These are phyloP conservation scores for Sylvia borin DNA, from an alignment of 2,797 vertebrate species.

Conservation along the genomic window DNA sequence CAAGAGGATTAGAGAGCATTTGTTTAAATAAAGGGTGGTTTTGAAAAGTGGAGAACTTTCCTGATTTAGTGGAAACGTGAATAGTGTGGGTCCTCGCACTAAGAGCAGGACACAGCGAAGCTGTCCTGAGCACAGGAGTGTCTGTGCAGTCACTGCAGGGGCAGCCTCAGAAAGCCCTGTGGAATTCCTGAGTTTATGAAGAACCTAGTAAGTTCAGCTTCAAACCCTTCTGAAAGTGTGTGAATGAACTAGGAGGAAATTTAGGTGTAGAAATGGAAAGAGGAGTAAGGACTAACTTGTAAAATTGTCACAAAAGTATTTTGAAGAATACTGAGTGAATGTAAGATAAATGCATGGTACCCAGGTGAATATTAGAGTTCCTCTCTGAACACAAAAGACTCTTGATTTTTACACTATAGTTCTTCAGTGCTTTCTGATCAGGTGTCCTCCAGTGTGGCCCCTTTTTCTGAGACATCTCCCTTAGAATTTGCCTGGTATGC, in stretches of 20 bases:
- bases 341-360: neutral
- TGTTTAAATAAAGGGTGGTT: slow-evolving; percentile 7
- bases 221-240: neutral
- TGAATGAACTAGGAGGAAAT: neutral
- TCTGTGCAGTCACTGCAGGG: neutral
- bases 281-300: neutral
- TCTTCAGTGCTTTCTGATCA: neutral
- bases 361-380: neutral
- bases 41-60: slow-evolving; percentile 40
- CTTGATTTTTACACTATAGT: neutral
- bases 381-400: neutral
- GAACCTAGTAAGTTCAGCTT: neutral
- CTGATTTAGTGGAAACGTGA: neutral
- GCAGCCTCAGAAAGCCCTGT: neutral
- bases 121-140: neutral
- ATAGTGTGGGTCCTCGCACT: neutral
- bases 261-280: neutral
- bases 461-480: neutral
- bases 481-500: neutral
- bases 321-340: neutral
- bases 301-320: neutral
- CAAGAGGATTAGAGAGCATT: slow-evolving; percentile 36
- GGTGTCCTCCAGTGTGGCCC: neutral
- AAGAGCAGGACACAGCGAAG: neutral
- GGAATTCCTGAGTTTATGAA: neutral